Evolutionary conservation across 2,888 invertebrate genomes (phyloP), one percentile per base, ranked within the genome.

Genomic region (Sericinus montela): DNA sequence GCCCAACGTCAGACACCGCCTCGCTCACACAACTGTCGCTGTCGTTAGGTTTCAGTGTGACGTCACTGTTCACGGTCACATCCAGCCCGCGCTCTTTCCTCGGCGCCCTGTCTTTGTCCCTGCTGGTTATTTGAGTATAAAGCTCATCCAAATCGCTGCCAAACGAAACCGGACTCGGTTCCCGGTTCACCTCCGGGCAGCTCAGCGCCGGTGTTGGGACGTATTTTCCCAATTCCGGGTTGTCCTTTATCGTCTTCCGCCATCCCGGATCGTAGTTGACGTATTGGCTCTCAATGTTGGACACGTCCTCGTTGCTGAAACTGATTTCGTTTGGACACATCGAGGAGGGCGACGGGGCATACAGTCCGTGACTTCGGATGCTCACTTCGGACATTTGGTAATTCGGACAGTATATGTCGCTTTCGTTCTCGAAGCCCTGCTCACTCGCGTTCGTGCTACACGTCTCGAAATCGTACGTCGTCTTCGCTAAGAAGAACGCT

Each of bases 301-400:
- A 88, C 0, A 90, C 87, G 54, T 89, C 89, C 54, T 88, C 88
- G 55, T 80, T 85, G 53, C 89, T 89, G 47, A 89, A 87, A 52
- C 88, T 85, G 23, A 89, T 83, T 53, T 89, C 89, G 57, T 88
- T 84, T 0, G 86, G 89, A 49, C 89, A 87, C 82, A 89, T 86
- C 0, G 88, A 87, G 0, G 89, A 82, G 0, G 91, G 91, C 32
- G 91, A 91, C 0, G 92, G 92, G 0, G 92, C 91, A 69, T 92
- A 92, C 13, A 92, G 56, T 0, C 91, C 92, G 60, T 92, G 92
- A 62, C 92, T 92, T 34, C 91, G 80, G 59, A 92, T 92, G 62
- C 92, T 92, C 0, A 92, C 90, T 76, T 92, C 92, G 0, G 92
- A 92, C 79, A 92, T 89, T 70, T 92, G 92, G 59, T 92, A 92